These are phyloP conservation scores for Pandemis heparana DNA, from an alignment of 2,888 invertebrate genomes.

Conservation along the genomic window DNA sequence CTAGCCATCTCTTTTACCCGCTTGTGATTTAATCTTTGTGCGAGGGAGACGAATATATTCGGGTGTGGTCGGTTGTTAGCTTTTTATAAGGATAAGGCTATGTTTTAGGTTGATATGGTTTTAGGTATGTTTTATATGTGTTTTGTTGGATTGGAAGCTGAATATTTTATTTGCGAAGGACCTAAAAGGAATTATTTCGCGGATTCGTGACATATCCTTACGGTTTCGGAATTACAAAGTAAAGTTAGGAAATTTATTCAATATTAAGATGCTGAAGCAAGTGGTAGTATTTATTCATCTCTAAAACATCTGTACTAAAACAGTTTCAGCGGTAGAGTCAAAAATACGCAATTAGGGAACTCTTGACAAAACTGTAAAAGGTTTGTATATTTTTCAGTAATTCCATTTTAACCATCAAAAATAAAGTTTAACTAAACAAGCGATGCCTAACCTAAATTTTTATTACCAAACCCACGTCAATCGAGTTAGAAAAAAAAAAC, in stretches of 20 bases:
- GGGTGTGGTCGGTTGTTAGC: slow-evolving; percentile 50
- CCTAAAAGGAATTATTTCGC: not conserved
- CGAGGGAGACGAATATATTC: slow-evolving; percentile 52
- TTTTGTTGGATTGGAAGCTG: slow-evolving; percentile 29
- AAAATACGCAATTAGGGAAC: no score
- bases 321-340: no score
- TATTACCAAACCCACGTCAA: no score
- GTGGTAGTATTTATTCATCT: no score
- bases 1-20: slow-evolving; percentile 54
- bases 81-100: slow-evolving; percentile 53
- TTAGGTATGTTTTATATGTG: slow-evolving; percentile 40
- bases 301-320: no score
- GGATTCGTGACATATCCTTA: not conserved
- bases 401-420: no score
- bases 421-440: no score
- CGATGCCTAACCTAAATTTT: no score
- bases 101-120: slow-evolving; percentile 40
- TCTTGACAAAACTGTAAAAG: no score
- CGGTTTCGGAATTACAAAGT: not conserved
- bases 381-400: no score
- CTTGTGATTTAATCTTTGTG: slow-evolving; percentile 36
- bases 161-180: slow-evolving; percentile 33
- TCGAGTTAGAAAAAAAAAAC: not conserved
- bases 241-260: no score
- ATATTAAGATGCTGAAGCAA: no score